Evolutionary conservation across 1,140 invertebrate species (phyloP), one percentile per base, ranked within the genome.

Genomic region (Achatina immaculata): DNA sequence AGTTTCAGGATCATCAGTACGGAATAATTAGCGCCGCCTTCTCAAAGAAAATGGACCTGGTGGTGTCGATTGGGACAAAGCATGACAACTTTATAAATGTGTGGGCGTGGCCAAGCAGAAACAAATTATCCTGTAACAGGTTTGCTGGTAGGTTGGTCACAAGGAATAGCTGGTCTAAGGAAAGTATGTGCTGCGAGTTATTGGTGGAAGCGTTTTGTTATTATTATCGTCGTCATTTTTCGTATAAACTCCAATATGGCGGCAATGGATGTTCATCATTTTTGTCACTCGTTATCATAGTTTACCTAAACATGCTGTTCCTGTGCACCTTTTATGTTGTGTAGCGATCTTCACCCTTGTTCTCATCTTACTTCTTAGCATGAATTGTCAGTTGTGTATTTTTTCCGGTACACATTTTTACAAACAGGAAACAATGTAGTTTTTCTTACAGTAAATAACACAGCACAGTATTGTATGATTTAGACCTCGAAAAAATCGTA

Each of bases 1-100:
- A 40, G 48, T 75, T 75, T 34, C 45, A 42, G 40, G 73, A 43
- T 21, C 73, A 75, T 42, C n/a, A 62, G 31, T 62, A 75, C 48
- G 73, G 73, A 21, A 75, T 75, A 45, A 34, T 75, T 36, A 38
- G 73, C n/a, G 73, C 73, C 21, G 28, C 48, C n/a, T 75, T 75
- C 31, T 75, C 73, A 28, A 62, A 55, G 45, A 45, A 62, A 9
- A 75, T 75, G 73, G 45, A 75, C 73, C 7, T 75, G 3, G 48
- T 75, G 73, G 73, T 62, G 21, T 75, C 73, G 1, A 45, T 75
- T 24, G 73, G 73, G 1, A 42, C 48, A 55, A 7, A 31, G 34
- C 73, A 75, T 45, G 73, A 75, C 48, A 40, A 45, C 34, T 75
- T 58, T 34, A 38, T 75, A 11, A 58, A 62, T 28, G 73, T 75